A percentile compares a stretch with the other conserved stretches of the same genome.
Conservation (phyloP, 2,113 vertebrate species). For the Ivindomyrus marchei region DNA sequence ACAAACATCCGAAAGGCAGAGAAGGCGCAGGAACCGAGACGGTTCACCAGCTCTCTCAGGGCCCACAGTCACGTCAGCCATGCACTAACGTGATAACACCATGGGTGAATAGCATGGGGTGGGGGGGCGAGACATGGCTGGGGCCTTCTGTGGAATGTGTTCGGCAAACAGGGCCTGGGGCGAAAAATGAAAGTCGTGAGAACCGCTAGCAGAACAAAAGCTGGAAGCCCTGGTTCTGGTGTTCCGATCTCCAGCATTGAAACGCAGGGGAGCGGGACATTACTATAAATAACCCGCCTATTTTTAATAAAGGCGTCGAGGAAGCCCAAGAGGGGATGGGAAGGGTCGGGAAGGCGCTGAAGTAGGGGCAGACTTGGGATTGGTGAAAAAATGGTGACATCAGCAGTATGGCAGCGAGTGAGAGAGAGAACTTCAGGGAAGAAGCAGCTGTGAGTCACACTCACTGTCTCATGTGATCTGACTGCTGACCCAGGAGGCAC, state of each 20-base stretch:
- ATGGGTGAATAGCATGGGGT: neutral
- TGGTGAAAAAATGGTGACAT: neutral
- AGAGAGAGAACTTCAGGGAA: neutral
- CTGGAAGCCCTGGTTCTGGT: conserved; percentile 1
- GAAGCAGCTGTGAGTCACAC: neutral
- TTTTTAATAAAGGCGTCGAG: neutral
- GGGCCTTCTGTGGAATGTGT: conserved; percentile 21
- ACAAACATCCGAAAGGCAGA: conserved; percentile 33
- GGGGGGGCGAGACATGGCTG: neutral
- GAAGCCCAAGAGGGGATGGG: neutral
- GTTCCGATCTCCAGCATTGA: neutral
- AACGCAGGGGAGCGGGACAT: neutral
- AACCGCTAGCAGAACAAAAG: conserved; percentile 18
- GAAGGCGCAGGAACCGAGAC: neutral
- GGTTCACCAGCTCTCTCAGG: neutral
- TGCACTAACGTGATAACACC: neutral
- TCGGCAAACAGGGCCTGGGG: neutral
- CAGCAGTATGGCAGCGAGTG: neutral
- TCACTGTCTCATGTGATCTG: neutral
- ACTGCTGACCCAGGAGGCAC: neutral
- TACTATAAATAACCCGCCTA: neutral
- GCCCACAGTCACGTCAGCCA: neutral
- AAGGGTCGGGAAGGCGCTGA: neutral
- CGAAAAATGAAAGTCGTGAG: neutral
- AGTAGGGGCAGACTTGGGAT: neutral